Evolutionary conservation across 2,113 vertebrate genomes (phyloP).

Genomic region (Thunnus maccoyii): DNA sequence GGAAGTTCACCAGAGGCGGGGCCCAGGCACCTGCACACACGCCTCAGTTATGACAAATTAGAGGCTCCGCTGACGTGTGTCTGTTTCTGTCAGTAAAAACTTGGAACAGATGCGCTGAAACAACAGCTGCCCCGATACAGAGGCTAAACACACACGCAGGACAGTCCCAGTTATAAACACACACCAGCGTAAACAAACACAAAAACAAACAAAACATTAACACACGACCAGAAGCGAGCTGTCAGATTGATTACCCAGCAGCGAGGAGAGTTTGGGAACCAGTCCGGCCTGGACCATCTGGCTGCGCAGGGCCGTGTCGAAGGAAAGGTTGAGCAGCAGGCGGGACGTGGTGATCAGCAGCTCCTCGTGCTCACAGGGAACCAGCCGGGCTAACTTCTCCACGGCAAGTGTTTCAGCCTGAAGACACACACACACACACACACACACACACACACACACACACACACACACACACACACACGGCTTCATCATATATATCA

Average conservation of each 20-base stretch:
- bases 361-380: slow-evolving; percentile 92
- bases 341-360: slow-evolving; percentile 90
- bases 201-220: background rate
- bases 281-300: slow-evolving; percentile 95
- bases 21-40: slow-evolving; percentile 41
- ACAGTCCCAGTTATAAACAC: background rate
- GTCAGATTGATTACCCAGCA: slow-evolving; percentile 87
- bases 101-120: background rate
- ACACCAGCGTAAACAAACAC: background rate
- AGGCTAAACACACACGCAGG: background rate
- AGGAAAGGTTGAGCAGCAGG: slow-evolving; percentile 93
- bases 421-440: background rate
- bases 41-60: background rate
- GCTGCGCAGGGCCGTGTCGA: slow-evolving; percentile 91
- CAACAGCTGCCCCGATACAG: background rate
- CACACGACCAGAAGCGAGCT: background rate
- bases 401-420: slow-evolving; percentile 92
- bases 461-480: no score
- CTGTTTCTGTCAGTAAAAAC: background rate
- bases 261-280: slow-evolving; percentile 90
- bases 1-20: slow-evolving; percentile 57
- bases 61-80: background rate
- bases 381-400: slow-evolving; percentile 91
- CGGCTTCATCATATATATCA: no score
- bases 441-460: no score